Base-by-base conservation (phyloP, 1,140 invertebrate genomes). In the Scaptomyza pallida region DNA sequence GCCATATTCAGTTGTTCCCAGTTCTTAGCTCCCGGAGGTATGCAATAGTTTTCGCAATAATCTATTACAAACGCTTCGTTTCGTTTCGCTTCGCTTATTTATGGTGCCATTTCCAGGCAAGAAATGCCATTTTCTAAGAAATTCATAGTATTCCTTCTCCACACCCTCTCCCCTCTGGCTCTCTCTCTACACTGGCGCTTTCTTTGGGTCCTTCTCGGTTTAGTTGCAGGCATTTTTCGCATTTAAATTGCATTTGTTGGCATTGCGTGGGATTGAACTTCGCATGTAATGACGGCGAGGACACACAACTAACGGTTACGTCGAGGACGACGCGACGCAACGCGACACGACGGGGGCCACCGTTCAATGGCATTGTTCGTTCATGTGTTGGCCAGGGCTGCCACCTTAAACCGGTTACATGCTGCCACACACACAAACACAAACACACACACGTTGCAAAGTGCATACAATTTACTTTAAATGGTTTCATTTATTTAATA, bases 401-500 rank as follows among this genome's bases (percentile, higher is more conserved):
- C 57, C 57, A 57, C 35, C 55, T 51, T 43, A 61, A n/a, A 50
- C 60, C 52, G 51, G 48, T 60, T 43, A 68, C 33, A 44, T 56
- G 70, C 19, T 30, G 26, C 26, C 26, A 30, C 35, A 47, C 23
- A n/a, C n/a, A n/a, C n/a, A n/a, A n/a, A n/a, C n/a, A n/a, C n/a
- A n/a, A n/a, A n/a, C 26, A 30, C 35, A 47, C 23, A 47, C 17
- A 50, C 17, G 41, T 45, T 63, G 69, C 48, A 75, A 75, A 60
- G 62, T 71, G 47, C 55, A 51, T 40, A 61, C 65, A 51, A 54
- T 72, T 80, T 60, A 44, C 30, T 41, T 10, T 62, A 79, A 79
- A 71, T 56, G 75, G 61, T 77, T 78, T 85, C 75, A 85, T 85
- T 88, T 71, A 88, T 81, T 71, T 81, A 85, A 88, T 88, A 85